Evolutionary conservation across 2,888 invertebrate species (phyloP).

Genomic region (Tachina lurida): DNA sequence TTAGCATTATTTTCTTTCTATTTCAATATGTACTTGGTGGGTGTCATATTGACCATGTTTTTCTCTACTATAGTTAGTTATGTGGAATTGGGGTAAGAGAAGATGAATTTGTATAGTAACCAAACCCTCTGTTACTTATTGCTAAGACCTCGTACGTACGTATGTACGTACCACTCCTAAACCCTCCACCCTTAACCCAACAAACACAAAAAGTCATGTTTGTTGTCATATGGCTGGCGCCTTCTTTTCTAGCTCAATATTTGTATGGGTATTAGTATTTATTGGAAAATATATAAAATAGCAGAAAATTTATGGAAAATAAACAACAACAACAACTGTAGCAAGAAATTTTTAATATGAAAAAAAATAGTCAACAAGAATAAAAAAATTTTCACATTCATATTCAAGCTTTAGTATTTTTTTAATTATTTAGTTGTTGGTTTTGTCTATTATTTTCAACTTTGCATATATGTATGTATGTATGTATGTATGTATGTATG

Average conservation of each 20-base stretch:
- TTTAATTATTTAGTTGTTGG: slow-evolving; percentile 32
- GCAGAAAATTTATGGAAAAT: slow-evolving; percentile 58
- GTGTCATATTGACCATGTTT: slow-evolving; percentile 24
- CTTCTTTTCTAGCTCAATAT: slow-evolving; percentile 30
- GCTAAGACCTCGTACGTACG: background rate
- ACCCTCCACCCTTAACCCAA: background rate
- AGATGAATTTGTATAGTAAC: slow-evolving; percentile 13
- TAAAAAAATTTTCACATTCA: slow-evolving; percentile 25
- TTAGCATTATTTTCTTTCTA: slow-evolving; percentile 11
- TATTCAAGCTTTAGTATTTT: slow-evolving; percentile 36
- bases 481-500: background rate
- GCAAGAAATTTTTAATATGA: background rate
- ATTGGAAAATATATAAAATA: slow-evolving; percentile 59
- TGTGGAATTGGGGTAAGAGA: background rate
- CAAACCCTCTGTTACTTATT: slow-evolving; percentile 28
- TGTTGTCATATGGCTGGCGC: slow-evolving; percentile 61
- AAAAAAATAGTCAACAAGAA: slow-evolving; percentile 26
- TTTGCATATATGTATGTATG: background rate
- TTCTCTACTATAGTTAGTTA: background rate
- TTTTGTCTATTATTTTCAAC: background rate
- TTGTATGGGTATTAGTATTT: slow-evolving; percentile 28
- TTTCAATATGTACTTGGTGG: slow-evolving; percentile 20
- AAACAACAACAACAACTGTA: slow-evolving; percentile 54
- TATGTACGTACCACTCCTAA: background rate
- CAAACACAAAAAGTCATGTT: slow-evolving; percentile 49